These are phyloP conservation scores for Lagenorhynchus albirostris DNA, from an alignment of 2,113 vertebrate genomes.

Conservation along the genomic window DNA sequence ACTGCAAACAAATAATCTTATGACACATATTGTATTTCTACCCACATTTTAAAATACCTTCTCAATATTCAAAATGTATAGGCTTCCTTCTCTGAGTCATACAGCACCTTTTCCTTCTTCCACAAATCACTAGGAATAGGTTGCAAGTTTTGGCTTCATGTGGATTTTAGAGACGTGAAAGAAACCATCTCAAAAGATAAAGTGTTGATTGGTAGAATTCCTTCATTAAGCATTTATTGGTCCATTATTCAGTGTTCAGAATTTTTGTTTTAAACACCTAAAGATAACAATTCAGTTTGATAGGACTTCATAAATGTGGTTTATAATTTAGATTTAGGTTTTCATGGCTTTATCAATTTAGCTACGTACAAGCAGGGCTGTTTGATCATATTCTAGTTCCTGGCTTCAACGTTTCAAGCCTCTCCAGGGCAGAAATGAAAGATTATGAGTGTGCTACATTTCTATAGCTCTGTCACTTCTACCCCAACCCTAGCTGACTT, in stretches of 20 bases:
- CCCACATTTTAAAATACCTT: not conserved
- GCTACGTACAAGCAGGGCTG: conserved; percentile 49
- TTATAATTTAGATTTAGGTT: conserved; percentile 60
- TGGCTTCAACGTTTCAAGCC: conserved; percentile 30
- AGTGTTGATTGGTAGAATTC: not conserved
- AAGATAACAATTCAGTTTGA: conserved; percentile 38
- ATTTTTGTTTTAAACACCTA: conserved; percentile 27
- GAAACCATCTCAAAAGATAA: conserved; percentile 24
- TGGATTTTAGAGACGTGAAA: conserved; percentile 12
- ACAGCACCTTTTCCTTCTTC: not conserved
- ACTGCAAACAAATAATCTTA: not conserved
- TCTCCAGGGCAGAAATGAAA: conserved; percentile 68
- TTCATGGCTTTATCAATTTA: conserved; percentile 47
- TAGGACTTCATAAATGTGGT: conserved; percentile 13
- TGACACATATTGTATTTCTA: not conserved
- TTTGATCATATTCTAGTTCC: conserved; percentile 66
- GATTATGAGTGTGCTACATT: conserved; percentile 50
- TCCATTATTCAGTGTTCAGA: conserved; percentile 19
- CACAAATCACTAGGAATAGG: not conserved
- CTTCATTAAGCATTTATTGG: conserved; percentile 33
- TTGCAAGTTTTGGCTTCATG: not conserved
- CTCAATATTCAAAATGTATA: not conserved
- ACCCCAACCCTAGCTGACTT: conserved; percentile 55
- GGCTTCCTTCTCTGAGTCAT: not conserved
- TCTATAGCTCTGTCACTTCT: conserved; percentile 67